Percentiles rank a stretch among this genome's conserved stretches.
These are phyloP conservation scores for Salminus brasiliensis DNA, from an alignment of 2,113 vertebrate species.

Conservation along the genomic window DNA sequence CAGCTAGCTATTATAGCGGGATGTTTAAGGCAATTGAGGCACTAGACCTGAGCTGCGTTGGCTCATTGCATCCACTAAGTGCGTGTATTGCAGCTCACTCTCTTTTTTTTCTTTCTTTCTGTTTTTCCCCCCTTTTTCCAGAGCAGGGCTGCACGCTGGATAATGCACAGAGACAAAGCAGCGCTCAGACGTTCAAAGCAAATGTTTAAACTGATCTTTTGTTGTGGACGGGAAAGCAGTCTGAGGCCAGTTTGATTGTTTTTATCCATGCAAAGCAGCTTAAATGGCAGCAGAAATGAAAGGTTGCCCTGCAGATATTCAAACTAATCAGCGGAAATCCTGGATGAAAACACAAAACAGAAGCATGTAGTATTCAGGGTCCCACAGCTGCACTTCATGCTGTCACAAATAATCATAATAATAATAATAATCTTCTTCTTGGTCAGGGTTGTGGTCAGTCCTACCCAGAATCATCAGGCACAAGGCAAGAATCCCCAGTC, in stretches of 20 bases:
- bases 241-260: slow-evolving; percentile 12
- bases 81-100: not conserved
- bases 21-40: slow-evolving; percentile 23
- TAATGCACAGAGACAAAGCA: not conserved
- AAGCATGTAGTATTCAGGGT: not conserved
- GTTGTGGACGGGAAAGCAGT: slow-evolving; percentile 4
- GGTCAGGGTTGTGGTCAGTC: no score
- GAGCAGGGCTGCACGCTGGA: not conserved
- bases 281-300: slow-evolving; percentile 39
- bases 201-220: slow-evolving; percentile 40
- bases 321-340: not conserved
- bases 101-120: not conserved
- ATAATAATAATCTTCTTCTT: no score
- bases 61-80: slow-evolving; percentile 23
- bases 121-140: slow-evolving; percentile 9
- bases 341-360: not conserved
- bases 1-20: slow-evolving; percentile 9
- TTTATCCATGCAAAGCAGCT: slow-evolving; percentile 54
- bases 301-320: not conserved
- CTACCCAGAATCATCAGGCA: no score
- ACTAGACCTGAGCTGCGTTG: slow-evolving; percentile 18
- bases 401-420: no score
- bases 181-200: not conserved
- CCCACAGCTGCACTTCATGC: no score
- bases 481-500: no score